Evolutionary conservation across 2,113 vertebrate genomes (phyloP), one percentile per base, ranked within the genome.

Genomic region (Perognathus longimembris): DNA sequence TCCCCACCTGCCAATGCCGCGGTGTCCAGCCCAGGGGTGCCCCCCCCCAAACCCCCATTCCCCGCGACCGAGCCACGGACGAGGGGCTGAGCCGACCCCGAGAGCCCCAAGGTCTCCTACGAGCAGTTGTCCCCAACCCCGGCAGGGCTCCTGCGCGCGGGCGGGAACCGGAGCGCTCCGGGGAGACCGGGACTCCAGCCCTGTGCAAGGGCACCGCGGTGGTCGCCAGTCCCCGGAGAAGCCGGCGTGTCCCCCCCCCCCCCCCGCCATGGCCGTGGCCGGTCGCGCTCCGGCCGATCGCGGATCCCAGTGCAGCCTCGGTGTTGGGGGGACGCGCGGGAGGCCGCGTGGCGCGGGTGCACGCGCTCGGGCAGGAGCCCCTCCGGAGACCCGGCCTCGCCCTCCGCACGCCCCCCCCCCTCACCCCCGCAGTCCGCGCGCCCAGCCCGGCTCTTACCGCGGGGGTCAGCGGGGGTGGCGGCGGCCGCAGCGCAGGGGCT

Each of bases 381-480:
- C 59, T 22, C 21, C 59, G 59, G 59, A 61, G 59, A 21, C 59
- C 59, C 20, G 24, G 24, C 59, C 59, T 61, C 59, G 59, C 24
- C 59, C 59, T 61, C 21, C 59, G 24, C 59, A 21, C 59, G 59
- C 59, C 59, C 59, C 4, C 22, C 14, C 57, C 6, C 17, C 57
- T 15, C 6, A 4, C 18, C 57, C 59, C 59, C 59, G 59, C 59
- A 21, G 59, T 22, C 59, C 59, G 59, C 59, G 59, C 59, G 64
- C 69, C 75, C 30, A 12, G 42, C 45, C 64, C 8, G 0, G 71
- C 84, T 90, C 96, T 97, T 97, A 97, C 96, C 94, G 88, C 88
- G 85, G 90, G 50, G 81, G 91, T 92, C 90, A 76, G 92, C 94
- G 45, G 84, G 88, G 87, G 87, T 78, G 90, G 89, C 85, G 86